Evolutionary conservation across 2,888 invertebrate species (phyloP), one percentile per base, ranked within the genome.

Genomic region (Nemurella pictetii): DNA sequence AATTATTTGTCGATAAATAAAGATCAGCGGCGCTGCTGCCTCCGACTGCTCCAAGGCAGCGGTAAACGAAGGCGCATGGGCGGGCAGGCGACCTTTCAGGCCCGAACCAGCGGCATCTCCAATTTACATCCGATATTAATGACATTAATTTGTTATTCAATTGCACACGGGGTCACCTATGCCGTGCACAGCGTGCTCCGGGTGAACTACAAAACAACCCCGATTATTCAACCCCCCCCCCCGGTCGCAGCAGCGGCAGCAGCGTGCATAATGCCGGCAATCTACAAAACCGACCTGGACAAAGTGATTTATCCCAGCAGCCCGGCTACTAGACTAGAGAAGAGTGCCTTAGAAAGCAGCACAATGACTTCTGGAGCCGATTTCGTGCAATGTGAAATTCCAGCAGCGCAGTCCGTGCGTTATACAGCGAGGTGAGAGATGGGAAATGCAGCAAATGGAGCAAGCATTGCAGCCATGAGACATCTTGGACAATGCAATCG

Each of bases 71-170:
- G 7, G 36, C 7, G 36, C 36, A 36, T 15, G 27, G 75, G 75
- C 75, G 75, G n/a, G 28, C 75, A 4, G 75, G 28, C 75, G 28
- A 75, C 75, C 75, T 75, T 28, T 27, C 9, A 75, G 4, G 15
- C 75, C 26, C 26, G 25, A 80, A 30, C 9, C n/a, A 80, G 29
- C 27, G 12, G 20, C 80, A 36, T 26, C 20, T 81, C 80, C 0
- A 35, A 81, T 81, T 81, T 81, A 35, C 80, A 81, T 36, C 12
- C 26, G 26, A 81, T 32, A 81, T 81, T 81, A 81, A 81, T 81
- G 80, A 25, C 25, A 35, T 32, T 81, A 81, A 81, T 81, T 35
- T 81, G 80, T 81, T 32, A 81, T 81, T 81, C 80, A 81, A 81
- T 81, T 35, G 80, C 29, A 35, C 55, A 55, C 55, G 55, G 55